Evolutionary conservation across 2,797 vertebrate genomes (phyloP), one percentile per base, ranked within the genome.

Genomic region (Bradypodion pumilum): DNA sequence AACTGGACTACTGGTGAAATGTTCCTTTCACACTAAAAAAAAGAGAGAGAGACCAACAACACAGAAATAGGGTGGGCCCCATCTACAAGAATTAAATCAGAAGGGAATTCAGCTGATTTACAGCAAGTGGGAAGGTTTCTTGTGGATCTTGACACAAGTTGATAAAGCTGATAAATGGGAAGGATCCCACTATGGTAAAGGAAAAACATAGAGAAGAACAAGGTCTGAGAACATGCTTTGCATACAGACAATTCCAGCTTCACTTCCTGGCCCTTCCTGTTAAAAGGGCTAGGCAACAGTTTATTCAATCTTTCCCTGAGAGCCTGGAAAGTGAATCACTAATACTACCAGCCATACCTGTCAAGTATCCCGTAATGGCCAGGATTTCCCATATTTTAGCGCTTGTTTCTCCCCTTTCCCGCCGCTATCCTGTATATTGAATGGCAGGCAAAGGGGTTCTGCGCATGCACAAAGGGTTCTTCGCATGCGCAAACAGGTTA

Each of bases 131-230:
- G 40, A 82, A 37, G 19, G 49, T 1, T 80, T 42, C 44, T 40
- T 0, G 0, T 74, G 23, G 85, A 68, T 59, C 35, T 83, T 74
- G 52, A n/a, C 78, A 77, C 62, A 80, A 74, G 68, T 81, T 85
- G 21, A 90, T 74, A 46, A 78, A 84, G 76, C 83, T 86, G 85
- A 89, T 78, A 83, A 83, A 78, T 90, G 82, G 78, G 90, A 87
- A 86, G 78, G 65, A 81, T 87, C 84, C 80, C 87, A 74, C 40
- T 46, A n/a, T 68, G 21, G 79, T 74, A 74, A 68, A 68, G 32
- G 16, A 37, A 25, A 65, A 78, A 44, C n/a, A n/a, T 32, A n/a
- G 19, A 42, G 16, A 44, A 27, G 23, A 23, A 42, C 37, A 4
- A 37, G 42, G 60, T 32, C 27, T 21, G 16, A 78, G 16, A 8